A percentile compares a stretch with the other conserved stretches of the same genome.
These are phyloP conservation scores for Sesamia nonagrioides DNA, from an alignment of 1,140 invertebrate genomes.

Conservation along the genomic window DNA sequence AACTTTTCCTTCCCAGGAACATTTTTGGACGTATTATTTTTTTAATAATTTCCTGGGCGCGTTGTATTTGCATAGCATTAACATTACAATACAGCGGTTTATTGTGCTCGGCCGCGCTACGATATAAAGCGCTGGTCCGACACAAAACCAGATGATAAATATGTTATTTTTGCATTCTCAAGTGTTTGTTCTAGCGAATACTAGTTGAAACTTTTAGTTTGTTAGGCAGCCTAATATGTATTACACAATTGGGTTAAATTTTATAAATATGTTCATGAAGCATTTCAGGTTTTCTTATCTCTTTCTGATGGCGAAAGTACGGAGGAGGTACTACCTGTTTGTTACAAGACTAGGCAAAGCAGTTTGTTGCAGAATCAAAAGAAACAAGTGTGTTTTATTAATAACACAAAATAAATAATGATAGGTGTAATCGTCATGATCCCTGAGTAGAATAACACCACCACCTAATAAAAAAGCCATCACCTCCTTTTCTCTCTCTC, in stretches of 20 bases:
- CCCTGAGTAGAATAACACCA: too few relatives aligned
- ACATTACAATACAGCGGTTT: conserved; percentile 55
- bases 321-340: too few relatives aligned
- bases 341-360: too few relatives aligned
- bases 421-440: too few relatives aligned
- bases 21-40: conserved; percentile 43
- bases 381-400: too few relatives aligned
- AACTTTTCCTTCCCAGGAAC: conserved; percentile 25
- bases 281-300: too few relatives aligned
- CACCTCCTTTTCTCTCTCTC: background rate
- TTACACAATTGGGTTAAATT: background rate
- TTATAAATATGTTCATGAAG: background rate
- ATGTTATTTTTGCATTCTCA: conserved; percentile 50
- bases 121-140: conserved; percentile 47
- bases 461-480: too few relatives aligned
- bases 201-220: conserved; percentile 46
- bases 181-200: conserved; percentile 40
- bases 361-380: too few relatives aligned
- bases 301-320: too few relatives aligned
- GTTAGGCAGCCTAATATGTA: background rate
- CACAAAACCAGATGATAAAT: conserved; percentile 58
- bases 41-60: conserved; percentile 53
- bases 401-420: too few relatives aligned
- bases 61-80: conserved; percentile 57
- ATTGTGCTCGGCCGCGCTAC: conserved; percentile 25